These are phyloP conservation scores for Antechinus flavipes DNA, from an alignment of 2,113 vertebrate genomes.

Conservation along the genomic window DNA sequence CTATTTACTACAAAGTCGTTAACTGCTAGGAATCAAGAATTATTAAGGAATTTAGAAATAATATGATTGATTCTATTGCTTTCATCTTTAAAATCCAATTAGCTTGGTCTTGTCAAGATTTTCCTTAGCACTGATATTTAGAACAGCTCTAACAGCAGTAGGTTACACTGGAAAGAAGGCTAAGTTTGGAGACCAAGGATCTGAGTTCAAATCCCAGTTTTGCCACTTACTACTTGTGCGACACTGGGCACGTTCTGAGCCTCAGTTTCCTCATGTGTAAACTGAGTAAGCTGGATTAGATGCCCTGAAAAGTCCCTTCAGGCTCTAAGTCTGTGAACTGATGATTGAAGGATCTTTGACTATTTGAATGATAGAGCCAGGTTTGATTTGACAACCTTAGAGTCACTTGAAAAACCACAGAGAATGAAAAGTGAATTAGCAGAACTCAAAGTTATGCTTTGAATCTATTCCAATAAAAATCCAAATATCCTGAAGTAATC, in stretches of 20 bases:
- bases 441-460: conserved; percentile 30
- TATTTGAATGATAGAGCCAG: conserved; percentile 1
- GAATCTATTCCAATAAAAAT: conserved; percentile 36
- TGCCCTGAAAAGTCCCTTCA: not conserved
- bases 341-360: not conserved
- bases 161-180: not conserved
- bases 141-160: not conserved
- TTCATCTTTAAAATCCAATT: not conserved
- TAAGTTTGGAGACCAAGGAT: not conserved
- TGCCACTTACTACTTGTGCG: not conserved
- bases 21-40: not conserved
- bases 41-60: conserved; percentile 38
- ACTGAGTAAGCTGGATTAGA: not conserved
- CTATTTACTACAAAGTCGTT: conserved; percentile 55
- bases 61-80: not conserved
- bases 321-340: not conserved
- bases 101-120: conserved; percentile 21
- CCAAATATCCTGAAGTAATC: conserved; percentile 13
- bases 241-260: not conserved
- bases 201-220: not conserved
- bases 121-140: conserved; percentile 15
- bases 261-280: not conserved
- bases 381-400: conserved; percentile 19
- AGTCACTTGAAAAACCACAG: conserved; percentile 16
- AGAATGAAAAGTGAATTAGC: conserved; percentile 9